A percentile compares a stretch with the other conserved stretches of the same genome.
These are phyloP conservation scores for Mirza zaza DNA, from an alignment of 2,113 vertebrate genomes.

Conservation along the genomic window DNA sequence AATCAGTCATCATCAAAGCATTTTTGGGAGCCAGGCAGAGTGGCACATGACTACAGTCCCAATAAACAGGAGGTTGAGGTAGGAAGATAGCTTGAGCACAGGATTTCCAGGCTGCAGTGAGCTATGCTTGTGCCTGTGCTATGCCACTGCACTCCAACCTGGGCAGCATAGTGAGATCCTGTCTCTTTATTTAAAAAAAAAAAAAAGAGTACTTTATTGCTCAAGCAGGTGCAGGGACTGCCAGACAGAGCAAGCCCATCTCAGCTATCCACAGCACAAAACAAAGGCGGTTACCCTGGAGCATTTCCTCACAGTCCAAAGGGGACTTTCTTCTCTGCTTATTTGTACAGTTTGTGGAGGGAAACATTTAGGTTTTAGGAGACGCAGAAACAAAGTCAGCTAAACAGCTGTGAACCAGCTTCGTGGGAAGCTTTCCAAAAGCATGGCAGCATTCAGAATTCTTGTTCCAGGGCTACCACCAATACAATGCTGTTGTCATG, in stretches of 20 bases:
- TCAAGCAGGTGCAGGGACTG: constrained; percentile 18
- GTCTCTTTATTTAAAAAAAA: no score
- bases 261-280: not conserved
- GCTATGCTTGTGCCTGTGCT: not conserved
- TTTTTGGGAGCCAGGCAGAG: not conserved
- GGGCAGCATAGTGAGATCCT: not conserved
- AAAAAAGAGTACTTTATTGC: not conserved
- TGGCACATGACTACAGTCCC: not conserved
- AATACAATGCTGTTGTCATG: accelerated
- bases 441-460: not conserved
- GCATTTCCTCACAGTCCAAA: constrained; percentile 29
- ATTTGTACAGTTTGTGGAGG: not conserved
- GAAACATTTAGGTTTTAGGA: not conserved
- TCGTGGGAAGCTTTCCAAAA: not conserved
- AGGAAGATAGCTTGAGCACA: not conserved
- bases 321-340: constrained; percentile 67
- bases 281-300: constrained; percentile 50
- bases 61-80: not conserved
- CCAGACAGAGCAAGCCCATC: not conserved
- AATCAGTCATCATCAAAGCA: not conserved
- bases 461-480: not conserved
- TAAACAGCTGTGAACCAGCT: constrained; percentile 6
- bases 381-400: not conserved
- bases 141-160: not conserved
- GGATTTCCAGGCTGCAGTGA: not conserved